Evolutionary conservation across 2,888 invertebrate species (phyloP).

Genomic region (Andrena dorsata): DNA sequence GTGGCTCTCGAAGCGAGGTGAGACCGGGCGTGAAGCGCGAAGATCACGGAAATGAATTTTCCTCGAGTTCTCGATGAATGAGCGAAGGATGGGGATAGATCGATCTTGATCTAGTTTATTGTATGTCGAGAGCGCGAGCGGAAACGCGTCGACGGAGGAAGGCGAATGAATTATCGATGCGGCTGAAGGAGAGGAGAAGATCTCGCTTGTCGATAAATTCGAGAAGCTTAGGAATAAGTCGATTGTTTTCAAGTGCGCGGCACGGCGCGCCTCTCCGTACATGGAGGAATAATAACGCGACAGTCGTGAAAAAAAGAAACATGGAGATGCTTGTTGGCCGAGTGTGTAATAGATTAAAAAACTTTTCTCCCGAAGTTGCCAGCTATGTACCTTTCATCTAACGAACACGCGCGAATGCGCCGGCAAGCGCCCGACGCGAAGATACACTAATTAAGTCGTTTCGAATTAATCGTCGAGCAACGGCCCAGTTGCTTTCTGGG

Average conservation of each 20-base stretch:
- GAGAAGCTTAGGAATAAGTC: no score
- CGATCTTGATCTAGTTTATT: constrained; percentile 19
- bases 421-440: constrained; percentile 35
- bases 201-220: background rate
- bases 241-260: no score
- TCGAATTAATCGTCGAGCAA: constrained; percentile 62
- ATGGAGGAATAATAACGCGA: background rate
- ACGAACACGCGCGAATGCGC: constrained; percentile 43
- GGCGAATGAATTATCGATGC: constrained; percentile 8
- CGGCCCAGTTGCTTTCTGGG: constrained; percentile 53
- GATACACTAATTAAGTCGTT: constrained; percentile 65
- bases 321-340: background rate
- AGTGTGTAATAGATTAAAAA: constrained; percentile 45
- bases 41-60: constrained; percentile 17
- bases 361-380: constrained; percentile 37
- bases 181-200: background rate
- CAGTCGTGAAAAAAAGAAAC: constrained; percentile 8
- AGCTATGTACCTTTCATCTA: constrained; percentile 17
- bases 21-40: no score
- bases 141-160: background rate
- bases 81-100: constrained; percentile 12
- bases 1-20: background rate
- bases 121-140: background rate
- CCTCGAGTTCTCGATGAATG: constrained; percentile 17
- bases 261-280: background rate